Base-by-base conservation (phyloP, 2,113 vertebrate species). In the Colinus virginianus region DNA sequence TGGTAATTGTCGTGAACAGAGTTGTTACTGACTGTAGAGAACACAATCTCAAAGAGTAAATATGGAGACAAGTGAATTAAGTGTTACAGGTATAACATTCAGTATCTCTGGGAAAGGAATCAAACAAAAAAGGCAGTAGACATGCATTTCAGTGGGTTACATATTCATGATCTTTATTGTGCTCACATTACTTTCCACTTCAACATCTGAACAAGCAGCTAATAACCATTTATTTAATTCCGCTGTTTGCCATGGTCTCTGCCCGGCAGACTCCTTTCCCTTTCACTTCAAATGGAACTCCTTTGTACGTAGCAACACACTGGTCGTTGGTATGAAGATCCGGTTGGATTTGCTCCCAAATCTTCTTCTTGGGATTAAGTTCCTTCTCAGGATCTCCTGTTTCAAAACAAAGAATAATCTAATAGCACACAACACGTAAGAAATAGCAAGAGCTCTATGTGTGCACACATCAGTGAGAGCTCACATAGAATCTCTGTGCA, bases 311-410 rank as follows among this genome's bases (percentile, higher is more conserved):
- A 77, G 99, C 99, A 84, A 99, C 97, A 87, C 98, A 98, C 38
- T 98, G 97, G 43, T 89, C 95, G 82, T 99, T 97, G 11, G 99
- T 99, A 83, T 90, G 97, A 74, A 99, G 98, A 81, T 99, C 98
- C 10, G 99, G 99, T 88, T 99, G 99, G 90, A 99, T 97, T 93
- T 99, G 98, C 95, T 99, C 99, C 99, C 99, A 99, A 22, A 99
- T 98, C 97, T 99, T 99, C 98, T 99, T 99, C 96, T 99, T 99
- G 66, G 99, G 99, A 96, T 99, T 99, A 88, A 99, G 98, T 87
- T 99, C 99, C 94, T 99, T 99, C 93, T 99, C 99, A 20, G 99
- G 98, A 67, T 99, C 98, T 96, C 99, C 99, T 99, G 94, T 97
- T 95, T 46, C 38, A 76, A 88, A 85, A 94, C 56, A 93, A 92